Evolutionary conservation across 2,113 vertebrate species (phyloP).

Genomic region (Anolis carolinensis): DNA sequence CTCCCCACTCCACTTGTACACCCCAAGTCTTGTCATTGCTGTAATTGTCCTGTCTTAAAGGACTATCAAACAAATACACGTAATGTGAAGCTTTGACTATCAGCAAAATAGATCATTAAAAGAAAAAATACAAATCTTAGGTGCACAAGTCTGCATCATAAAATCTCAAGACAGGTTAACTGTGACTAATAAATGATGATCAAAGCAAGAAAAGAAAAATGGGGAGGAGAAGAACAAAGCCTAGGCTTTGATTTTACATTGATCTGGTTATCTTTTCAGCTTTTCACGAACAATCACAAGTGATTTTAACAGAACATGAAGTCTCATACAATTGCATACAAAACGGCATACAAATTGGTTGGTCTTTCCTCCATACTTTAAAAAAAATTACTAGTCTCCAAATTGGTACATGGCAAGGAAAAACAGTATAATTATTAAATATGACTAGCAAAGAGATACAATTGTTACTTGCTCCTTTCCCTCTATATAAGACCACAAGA

Average conservation of each 20-base stretch:
- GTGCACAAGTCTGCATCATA: neutral
- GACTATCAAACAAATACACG: neutral
- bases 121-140: neutral
- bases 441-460: neutral
- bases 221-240: neutral
- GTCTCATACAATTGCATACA: neutral
- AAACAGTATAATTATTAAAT: neutral
- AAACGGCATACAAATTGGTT: neutral
- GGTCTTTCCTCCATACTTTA: neutral
- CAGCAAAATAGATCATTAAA: neutral
- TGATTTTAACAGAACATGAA: neutral
- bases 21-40: neutral
- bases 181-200: neutral
- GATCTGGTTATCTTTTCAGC: neutral
- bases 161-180: neutral
- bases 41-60: neutral
- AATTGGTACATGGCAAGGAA: neutral
- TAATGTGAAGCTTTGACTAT: neutral
- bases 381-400: neutral
- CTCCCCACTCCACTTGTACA: too few species aligned
- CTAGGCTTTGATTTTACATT: neutral
- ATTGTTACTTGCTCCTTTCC: neutral
- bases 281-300: neutral
- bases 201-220: neutral
- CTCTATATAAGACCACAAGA: neutral